Evolutionary conservation across 2,888 invertebrate genomes (phyloP), one percentile per base, ranked within the genome.

Genomic region (Aphodius sticticus): DNA sequence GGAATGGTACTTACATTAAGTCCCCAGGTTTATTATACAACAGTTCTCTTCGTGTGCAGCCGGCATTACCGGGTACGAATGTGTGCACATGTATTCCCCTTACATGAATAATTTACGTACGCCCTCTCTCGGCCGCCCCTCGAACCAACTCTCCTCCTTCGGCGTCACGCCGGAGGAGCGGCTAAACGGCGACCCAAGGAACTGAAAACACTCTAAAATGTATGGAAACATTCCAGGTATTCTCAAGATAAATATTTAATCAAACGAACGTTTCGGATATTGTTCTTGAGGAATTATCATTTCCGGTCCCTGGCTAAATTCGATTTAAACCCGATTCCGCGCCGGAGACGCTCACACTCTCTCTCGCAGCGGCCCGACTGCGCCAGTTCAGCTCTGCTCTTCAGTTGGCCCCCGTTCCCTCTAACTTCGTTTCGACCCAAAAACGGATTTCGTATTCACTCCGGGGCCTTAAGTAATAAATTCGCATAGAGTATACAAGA

Each of bases 41-140:
- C 74, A 36, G 37, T 37, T 74, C 76, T 77, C 77, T 78, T 38
- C 72, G 70, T 78, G 78, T 79, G 78, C 77, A 77, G 79, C 78
- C 69, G 76, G 77, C 72, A 77, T 80, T 71, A 69, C 74, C 71
- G 75, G 53, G 76, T 79, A 78, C 74, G 77, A 79, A 81, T 78
- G 79, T 80, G 81, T 77, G 79, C 81, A 78, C 81, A 79, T 78
- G 78, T 77, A 80, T 80, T 81, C 81, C 81, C 81, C 75, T 76
- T 70, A 78, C 81, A 80, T 81, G 81, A 80, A 81, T 81, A 81
- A 81, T 81, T 81, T 81, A 81, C 78, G 77, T 36, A 74, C 70
- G 77, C 72, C 70, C 76, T 53, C 76, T 70, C 74, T 75, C 78
- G 70, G 75, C 74, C 76, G 70, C 75, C 76, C 38, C 71, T 74